A percentile compares a stretch with the other conserved stretches of the same genome.
These are phyloP conservation scores for Fragum whitleyi DNA, from an alignment of 2,888 invertebrate species.

Conservation along the genomic window DNA sequence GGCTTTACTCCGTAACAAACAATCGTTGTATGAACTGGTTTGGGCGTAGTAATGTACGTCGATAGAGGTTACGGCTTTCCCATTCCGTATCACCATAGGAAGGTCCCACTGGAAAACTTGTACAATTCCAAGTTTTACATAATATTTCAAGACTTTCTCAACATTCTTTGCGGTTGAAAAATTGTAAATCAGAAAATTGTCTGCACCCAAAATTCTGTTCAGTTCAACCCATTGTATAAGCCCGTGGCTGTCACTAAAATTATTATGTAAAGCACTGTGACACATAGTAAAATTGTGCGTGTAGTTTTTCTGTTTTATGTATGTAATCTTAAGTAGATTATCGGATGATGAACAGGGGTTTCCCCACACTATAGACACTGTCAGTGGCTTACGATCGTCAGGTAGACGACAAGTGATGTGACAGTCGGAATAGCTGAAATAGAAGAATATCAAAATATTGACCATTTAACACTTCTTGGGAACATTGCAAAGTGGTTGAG, in stretches of 20 bases:
- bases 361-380: too few relatives aligned
- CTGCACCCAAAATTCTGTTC: neutral
- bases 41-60: slow-evolving; percentile 10
- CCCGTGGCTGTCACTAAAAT: neutral
- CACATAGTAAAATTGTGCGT: slow-evolving; percentile 3
- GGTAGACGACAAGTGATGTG: too few relatives aligned
- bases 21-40: neutral
- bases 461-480: too few relatives aligned
- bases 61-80: neutral
- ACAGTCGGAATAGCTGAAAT: too few relatives aligned
- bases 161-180: neutral
- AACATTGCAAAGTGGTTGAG: too few relatives aligned
- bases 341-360: too few relatives aligned
- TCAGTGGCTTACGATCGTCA: too few relatives aligned
- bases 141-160: neutral
- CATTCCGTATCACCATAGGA: neutral
- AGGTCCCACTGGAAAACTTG: neutral
- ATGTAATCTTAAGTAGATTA: too few relatives aligned
- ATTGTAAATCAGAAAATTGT: neutral
- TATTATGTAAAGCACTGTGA: neutral
- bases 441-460: too few relatives aligned
- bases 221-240: slow-evolving; percentile 13
- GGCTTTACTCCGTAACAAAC: neutral
- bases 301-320: too few relatives aligned
- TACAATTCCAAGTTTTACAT: neutral